phyloP scores from a whole-genome alignment of 64 coral and sea anemone genomes.

The Astreopora myriophthalma region DNA sequence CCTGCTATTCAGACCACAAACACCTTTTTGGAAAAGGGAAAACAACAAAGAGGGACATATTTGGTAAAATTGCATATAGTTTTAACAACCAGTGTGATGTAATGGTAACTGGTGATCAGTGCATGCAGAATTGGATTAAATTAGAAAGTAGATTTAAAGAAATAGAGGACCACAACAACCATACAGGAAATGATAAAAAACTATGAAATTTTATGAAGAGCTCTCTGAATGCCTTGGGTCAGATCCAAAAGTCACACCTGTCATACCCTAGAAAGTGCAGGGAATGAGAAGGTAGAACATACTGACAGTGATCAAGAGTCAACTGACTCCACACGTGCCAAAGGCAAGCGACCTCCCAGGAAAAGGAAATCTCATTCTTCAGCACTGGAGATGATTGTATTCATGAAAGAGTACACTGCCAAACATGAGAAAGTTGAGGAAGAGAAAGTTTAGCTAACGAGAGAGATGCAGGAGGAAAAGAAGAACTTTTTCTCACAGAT shows the following conservation, averaged over 20 bases:
- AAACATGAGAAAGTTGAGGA: constrained; percentile 22
- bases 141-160: constrained; percentile 3
- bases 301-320: no score
- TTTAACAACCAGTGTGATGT: background rate
- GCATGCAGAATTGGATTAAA: background rate
- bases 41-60: background rate
- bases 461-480: constrained; percentile 17
- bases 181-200: background rate
- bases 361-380: background rate
- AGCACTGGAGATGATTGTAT: constrained; percentile 24
- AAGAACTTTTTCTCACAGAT: no score
- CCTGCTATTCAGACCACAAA: background rate
- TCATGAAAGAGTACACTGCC: background rate
- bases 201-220: background rate
- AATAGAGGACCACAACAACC: constrained; percentile 19
- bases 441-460: constrained; percentile 7
- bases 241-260: background rate
- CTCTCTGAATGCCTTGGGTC: background rate
- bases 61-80: background rate
- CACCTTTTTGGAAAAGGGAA: background rate
- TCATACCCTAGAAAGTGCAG: background rate
- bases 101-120: background rate
- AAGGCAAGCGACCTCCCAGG: background rate
- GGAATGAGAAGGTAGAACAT: background rate
- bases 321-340: background rate